Evolutionary conservation across 2,113 vertebrate genomes (phyloP).

Genomic region (Melozone crissalis): DNA sequence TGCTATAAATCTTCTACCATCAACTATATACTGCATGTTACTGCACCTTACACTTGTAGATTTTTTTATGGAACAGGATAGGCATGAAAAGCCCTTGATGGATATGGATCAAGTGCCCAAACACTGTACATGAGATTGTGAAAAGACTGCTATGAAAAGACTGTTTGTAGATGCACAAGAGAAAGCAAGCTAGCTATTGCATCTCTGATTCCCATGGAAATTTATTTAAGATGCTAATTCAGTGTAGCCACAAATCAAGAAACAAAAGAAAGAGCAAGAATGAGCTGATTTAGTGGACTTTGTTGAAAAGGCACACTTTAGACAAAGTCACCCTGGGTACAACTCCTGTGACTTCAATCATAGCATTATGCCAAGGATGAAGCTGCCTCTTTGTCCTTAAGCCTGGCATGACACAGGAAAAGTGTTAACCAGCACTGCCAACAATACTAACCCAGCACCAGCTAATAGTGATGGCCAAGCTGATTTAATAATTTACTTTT

Average conservation of each 20-base stretch:
- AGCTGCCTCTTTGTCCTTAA: not conserved
- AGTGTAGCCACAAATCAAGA: slow-evolving; percentile 35
- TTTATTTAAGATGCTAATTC: slow-evolving; percentile 63
- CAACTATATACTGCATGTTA: not conserved
- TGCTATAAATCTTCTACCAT: not conserved
- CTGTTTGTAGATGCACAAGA: slow-evolving; percentile 14
- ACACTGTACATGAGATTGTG: slow-evolving; percentile 2
- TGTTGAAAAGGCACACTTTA: slow-evolving; percentile 23
- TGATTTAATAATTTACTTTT: not conserved
- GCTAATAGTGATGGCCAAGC: not conserved
- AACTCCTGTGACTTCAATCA: not conserved
- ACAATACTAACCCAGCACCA: not conserved
- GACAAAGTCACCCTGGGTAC: slow-evolving; percentile 16
- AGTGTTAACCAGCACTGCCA: not conserved
- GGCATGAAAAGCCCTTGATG: not conserved
- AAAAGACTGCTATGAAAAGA: slow-evolving; percentile 37
- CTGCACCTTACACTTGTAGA: not conserved
- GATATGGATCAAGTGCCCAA: not conserved
- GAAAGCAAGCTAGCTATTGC: slow-evolving; percentile 38
- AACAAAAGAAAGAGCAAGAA: slow-evolving; percentile 47
- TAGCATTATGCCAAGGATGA: not conserved
- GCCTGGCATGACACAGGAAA: not conserved
- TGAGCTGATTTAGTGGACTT: slow-evolving; percentile 33
- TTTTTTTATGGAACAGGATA: not conserved
- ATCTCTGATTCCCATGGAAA: slow-evolving; percentile 49